Conservation (phyloP, 2,113 vertebrate genomes). For the Xyliphius kryptos region DNA sequence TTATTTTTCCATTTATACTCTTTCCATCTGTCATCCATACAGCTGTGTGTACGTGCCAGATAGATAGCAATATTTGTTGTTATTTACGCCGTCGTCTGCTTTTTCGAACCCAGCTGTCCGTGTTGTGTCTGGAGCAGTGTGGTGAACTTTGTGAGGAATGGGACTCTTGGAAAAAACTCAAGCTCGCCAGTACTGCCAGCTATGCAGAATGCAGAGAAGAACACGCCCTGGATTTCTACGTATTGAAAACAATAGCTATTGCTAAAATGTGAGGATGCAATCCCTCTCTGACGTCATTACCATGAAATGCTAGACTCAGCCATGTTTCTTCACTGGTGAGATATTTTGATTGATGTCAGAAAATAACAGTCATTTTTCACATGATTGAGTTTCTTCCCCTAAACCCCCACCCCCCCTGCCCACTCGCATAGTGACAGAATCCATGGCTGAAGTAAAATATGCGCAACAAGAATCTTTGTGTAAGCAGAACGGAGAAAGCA, state of each 20-base stretch:
- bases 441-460: too few species aligned
- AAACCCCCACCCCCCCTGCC: too few species aligned
- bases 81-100: slow-evolving; percentile 60
- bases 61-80: slow-evolving; percentile 79
- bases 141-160: slow-evolving; percentile 60
- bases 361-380: too few species aligned
- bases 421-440: too few species aligned
- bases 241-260: slow-evolving; percentile 63
- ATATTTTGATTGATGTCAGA: slow-evolving; percentile 23
- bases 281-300: slow-evolving; percentile 24
- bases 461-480: too few species aligned
- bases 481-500: too few species aligned
- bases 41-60: slow-evolving; percentile 55
- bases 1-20: slow-evolving; percentile 50
- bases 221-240: slow-evolving; percentile 54
- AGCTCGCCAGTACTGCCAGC: slow-evolving; percentile 70
- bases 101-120: slow-evolving; percentile 76
- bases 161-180: slow-evolving; percentile 71
- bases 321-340: slow-evolving; percentile 27
- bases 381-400: too few species aligned
- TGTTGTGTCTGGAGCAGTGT: slow-evolving; percentile 90
- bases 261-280: slow-evolving; percentile 45
- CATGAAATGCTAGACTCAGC: slow-evolving; percentile 10
- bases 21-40: slow-evolving; percentile 75
- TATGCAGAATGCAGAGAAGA: slow-evolving; percentile 60